These are phyloP conservation scores for Eupsilia transversa DNA, from an alignment of 2,888 invertebrate species.

Conservation along the genomic window DNA sequence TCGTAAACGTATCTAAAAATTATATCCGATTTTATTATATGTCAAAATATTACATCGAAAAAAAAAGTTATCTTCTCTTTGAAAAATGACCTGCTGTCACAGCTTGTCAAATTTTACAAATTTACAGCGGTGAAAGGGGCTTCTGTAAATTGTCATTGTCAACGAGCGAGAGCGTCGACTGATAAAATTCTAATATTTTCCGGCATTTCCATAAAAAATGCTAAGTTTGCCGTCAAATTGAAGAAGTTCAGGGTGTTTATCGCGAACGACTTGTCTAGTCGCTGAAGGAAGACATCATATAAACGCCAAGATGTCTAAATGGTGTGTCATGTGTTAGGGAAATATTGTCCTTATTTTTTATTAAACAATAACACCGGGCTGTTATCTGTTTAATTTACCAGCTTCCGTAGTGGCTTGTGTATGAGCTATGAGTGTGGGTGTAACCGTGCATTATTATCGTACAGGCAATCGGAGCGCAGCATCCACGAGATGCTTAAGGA, in stretches of 20 bases:
- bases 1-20: too few relatives aligned
- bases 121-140: neutral
- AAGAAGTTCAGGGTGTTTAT: constrained; percentile 10
- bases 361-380: constrained; percentile 49
- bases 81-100: constrained; percentile 24
- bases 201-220: constrained; percentile 60
- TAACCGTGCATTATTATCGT: constrained; percentile 36
- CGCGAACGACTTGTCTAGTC: constrained; percentile 9
- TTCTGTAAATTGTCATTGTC: constrained; percentile 54
- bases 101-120: constrained; percentile 6
- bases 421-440: constrained; percentile 27
- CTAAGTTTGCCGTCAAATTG: constrained; percentile 39
- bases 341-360: constrained; percentile 30
- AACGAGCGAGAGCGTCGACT: constrained; percentile 60
- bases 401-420: constrained; percentile 4
- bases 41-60: neutral
- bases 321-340: constrained; percentile 74
- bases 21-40: neutral
- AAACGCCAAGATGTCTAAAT: constrained; percentile 82
- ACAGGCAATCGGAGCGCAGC: constrained; percentile 92
- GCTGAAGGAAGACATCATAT: constrained; percentile 23
- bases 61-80: constrained; percentile 32
- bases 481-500: constrained; percentile 97
- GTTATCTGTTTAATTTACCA: constrained; percentile 38
- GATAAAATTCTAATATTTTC: constrained; percentile 40